These are phyloP conservation scores for Perognathus longimembris DNA, from an alignment of 2,113 vertebrate species.

Conservation along the genomic window DNA sequence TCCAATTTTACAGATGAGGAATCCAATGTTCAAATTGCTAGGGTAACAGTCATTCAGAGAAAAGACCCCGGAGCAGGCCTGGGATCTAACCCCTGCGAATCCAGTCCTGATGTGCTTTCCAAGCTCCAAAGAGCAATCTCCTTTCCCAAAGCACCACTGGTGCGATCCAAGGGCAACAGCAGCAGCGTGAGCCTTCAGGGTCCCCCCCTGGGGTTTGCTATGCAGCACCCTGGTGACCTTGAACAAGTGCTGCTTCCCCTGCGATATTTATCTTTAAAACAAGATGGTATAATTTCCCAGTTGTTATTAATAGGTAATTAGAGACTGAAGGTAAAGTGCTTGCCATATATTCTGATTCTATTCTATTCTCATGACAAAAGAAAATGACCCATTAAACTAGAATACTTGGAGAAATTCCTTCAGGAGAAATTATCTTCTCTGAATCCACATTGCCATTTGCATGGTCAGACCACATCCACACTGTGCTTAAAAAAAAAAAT, in stretches of 20 bases:
- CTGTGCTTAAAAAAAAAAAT: too few relatives aligned
- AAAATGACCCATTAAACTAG: not conserved
- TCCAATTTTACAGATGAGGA: slow-evolving; percentile 27
- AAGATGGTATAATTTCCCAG: not conserved
- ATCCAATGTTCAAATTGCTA: not conserved
- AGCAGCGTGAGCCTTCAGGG: not conserved
- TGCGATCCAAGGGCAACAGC: accelerated
- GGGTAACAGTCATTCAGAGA: not conserved
- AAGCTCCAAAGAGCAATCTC: not conserved
- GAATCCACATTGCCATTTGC: not conserved
- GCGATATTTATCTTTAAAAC: not conserved
- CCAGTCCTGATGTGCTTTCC: not conserved
- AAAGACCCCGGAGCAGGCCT: not conserved
- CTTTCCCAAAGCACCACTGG: not conserved
- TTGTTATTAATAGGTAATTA: slow-evolving; percentile 9
- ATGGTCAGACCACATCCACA: too few relatives aligned
- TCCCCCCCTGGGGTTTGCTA: not conserved
- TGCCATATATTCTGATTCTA: not conserved
- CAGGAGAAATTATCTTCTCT: not conserved
- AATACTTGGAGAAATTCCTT: not conserved
- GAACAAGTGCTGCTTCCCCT: not conserved
- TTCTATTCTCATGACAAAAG: slow-evolving; percentile 22
- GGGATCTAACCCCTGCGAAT: not conserved
- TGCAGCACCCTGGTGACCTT: not conserved
- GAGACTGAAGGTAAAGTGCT: slow-evolving; percentile 17